Evolutionary conservation across 2,797 vertebrate genomes (phyloP).

Genomic region (Spinibarbus caldwelli): DNA sequence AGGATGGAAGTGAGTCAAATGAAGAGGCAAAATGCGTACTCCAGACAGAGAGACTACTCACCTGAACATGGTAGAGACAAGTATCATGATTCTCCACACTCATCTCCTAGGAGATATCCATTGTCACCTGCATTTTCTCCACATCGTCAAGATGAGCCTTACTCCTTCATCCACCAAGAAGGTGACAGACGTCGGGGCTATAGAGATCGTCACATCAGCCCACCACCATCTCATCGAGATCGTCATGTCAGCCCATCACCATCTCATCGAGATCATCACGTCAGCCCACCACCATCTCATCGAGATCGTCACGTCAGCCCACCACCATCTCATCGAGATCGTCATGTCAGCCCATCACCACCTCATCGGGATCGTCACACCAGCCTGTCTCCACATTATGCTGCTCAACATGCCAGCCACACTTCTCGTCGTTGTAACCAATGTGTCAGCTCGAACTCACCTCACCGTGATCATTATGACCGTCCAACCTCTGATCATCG

Average conservation of each 20-base stretch:
- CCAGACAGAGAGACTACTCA: background rate
- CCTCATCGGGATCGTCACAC: no score
- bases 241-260: background rate
- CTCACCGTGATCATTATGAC: background rate
- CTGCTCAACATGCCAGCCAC: background rate
- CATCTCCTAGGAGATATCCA: background rate
- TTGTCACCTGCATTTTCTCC: slow-evolving; percentile 13
- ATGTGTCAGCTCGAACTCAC: background rate
- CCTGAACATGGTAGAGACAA: background rate
- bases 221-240: no score
- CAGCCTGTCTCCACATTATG: background rate
- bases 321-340: background rate
- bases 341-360: no score
- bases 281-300: background rate
- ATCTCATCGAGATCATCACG: background rate
- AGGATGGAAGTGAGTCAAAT: background rate
- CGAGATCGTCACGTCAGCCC: background rate
- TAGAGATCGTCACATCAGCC: no score
- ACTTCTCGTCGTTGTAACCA: background rate
- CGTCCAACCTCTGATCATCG: background rate
- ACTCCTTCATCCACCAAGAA: background rate
- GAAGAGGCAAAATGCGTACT: background rate
- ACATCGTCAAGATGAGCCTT: background rate
- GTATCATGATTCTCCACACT: background rate
- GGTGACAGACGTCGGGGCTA: no score